A percentile compares a stretch with the other conserved stretches of the same genome.
Evolutionary conservation across 2,113 vertebrate genomes (phyloP).

Genomic region (Caretta caretta): DNA sequence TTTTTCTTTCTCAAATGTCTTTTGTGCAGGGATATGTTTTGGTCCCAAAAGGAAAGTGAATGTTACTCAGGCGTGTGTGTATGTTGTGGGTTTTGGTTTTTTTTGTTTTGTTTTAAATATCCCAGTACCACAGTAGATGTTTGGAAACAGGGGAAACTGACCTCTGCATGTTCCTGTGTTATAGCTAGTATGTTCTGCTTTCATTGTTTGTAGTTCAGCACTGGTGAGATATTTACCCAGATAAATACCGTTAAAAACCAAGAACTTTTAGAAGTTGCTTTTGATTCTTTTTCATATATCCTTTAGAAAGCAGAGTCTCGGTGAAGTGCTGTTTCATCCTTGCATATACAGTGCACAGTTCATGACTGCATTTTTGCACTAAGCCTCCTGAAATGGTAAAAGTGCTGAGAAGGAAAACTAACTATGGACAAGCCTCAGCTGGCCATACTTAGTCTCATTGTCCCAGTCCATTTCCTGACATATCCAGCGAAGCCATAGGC

Average conservation of each 20-base stretch:
- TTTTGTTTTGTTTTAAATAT: neutral
- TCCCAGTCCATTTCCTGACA: neutral
- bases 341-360: neutral
- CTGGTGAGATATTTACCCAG: neutral
- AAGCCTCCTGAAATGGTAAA: neutral
- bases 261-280: neutral
- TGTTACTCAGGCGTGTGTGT: neutral
- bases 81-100: neutral
- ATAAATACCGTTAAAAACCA: conserved; percentile 14
- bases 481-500: neutral
- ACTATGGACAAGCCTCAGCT: neutral
- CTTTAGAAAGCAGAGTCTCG: neutral
- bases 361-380: neutral
- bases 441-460: neutral
- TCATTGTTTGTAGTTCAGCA: too few relatives aligned
- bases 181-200: neutral
- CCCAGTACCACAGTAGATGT: neutral
- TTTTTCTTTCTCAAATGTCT: neutral
- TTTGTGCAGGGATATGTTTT: neutral
- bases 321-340: neutral
- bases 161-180: neutral
- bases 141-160: neutral
- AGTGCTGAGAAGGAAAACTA: neutral
- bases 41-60: neutral
- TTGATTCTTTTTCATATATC: neutral